Evolutionary conservation across 2,113 vertebrate genomes (phyloP), one percentile per base, ranked within the genome.

Genomic region (Eulemur macaco): DNA sequence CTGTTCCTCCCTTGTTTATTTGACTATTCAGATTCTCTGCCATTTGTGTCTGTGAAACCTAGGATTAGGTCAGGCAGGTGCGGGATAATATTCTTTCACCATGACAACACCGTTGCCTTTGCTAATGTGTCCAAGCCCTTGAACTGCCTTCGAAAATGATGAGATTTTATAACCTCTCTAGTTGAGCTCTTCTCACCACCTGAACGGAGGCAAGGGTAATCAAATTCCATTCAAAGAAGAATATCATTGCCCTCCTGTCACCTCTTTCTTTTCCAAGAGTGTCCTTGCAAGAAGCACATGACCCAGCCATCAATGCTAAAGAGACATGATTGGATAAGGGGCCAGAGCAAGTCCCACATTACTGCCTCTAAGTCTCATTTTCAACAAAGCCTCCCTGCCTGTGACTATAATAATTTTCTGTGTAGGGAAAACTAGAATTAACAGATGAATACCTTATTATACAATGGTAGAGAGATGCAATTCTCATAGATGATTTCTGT

Each of bases 161-260:
- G 10, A 93, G 74, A 80, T 94, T 94, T 84, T 89, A 87, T 66
- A 92, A 80, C 10, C 63, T 92, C 86, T 88, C 73, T 52, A 63
- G 56, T n/a, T 86, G 71, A 92, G 84, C 47, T 86, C 69, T 81
- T 52, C 81, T 90, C 20, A 39, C 23, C 50, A 69, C 58, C 64
- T 78, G 34, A 92, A 90, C 39, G 85, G 76, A 88, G 39, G 15
- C 81, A 34, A 96, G 18, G 21, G 66, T 82, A 95, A 97, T 89
- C 60, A 96, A 95, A 92, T 90, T 95, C 60, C 82, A 96, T 94
- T 96, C 88, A 91, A 88, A 77, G 50, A 86, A 94, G n/a, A 96
- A 83, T 89, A 82, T 66, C 42, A 90, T n/a, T 66, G 63, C 63
- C 52, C 54, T 95, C 84, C 54, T 74, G 50, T 68, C 66, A 91